phyloP scores from a whole-genome alignment of 2,888 invertebrate species.

The Nemotelus nigrinus region DNA sequence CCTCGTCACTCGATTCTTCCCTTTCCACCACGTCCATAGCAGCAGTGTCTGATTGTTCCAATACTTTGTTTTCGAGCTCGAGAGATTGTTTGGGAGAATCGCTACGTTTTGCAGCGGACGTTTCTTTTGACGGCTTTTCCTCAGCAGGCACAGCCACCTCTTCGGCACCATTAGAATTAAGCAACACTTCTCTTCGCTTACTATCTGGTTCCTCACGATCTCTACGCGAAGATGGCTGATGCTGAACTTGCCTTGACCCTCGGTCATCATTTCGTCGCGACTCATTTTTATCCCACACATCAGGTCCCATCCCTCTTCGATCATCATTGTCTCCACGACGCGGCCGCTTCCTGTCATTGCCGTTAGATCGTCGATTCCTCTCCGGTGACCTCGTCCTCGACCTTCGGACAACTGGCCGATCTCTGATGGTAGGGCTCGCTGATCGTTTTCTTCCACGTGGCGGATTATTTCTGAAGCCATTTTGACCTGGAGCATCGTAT shows the following conservation, averaged over 20 bases:
- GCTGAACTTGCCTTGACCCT: conserved; percentile 1
- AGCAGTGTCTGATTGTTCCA: conserved; percentile 7
- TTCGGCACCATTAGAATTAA: too few relatives aligned
- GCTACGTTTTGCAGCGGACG: neutral
- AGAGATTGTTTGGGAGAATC: conserved; percentile 15
- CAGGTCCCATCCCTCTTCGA: conserved; percentile 22
- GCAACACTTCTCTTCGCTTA: too few relatives aligned
- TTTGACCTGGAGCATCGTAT: conserved; percentile 19
- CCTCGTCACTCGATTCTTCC: conserved; percentile 48
- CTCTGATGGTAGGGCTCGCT: conserved; percentile 38
- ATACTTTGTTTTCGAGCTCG: conserved; percentile 46
- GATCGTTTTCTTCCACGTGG: conserved; percentile 46
- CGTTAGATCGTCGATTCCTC: conserved; percentile 5
- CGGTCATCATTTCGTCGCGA: conserved; percentile 37
- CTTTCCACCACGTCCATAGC: conserved; percentile 47
- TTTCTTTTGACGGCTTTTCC: neutral
- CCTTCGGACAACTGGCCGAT: conserved; percentile 26
- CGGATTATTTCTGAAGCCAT: conserved; percentile 44
- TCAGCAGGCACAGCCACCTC: neutral
- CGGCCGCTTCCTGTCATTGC: conserved; percentile 10
- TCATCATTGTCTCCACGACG: conserved; percentile 27
- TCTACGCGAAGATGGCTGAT: neutral
- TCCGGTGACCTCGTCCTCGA: conserved; percentile 45
- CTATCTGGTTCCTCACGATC: neutral
- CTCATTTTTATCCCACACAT: conserved; percentile 26